Base-by-base conservation (phyloP, 1,140 invertebrate genomes). In the Penaeus indicus region DNA sequence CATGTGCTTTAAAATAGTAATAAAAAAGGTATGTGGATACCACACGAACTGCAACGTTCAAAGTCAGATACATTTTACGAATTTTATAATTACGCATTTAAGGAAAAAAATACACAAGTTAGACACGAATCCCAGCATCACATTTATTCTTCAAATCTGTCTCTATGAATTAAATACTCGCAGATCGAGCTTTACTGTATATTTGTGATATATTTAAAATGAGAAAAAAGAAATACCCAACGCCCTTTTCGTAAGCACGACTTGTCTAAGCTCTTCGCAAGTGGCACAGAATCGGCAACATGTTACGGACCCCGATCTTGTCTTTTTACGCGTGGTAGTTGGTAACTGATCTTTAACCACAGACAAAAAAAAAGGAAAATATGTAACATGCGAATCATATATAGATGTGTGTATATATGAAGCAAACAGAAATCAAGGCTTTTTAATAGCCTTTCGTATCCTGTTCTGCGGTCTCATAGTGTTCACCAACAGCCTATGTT, bases 181-280 rank as follows among this genome's bases (percentile, higher is more conserved):
- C 78, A 80, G 61, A 77, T 22, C 69, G 85, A 72, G 64, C 80
- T 86, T 86, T 78, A 79, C 62, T 54, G 42, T 80, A 61, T 38
- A 78, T 88, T 82, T 64, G 62, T 82, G 47, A 88, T 88, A 47
- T 82, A 82, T 88, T 60, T 81, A 22, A 60, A 67, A 21, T 42
- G 13, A 21, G n/a, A 77, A 21, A 85, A 27, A 75, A 16, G 1
- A 16, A 75, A 13, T 16, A 38, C 13, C 16, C 69, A 16, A 16
- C 18, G 25, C 69, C 69, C 25, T 75, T 18, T 27, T 75, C 69
- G 38, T 38, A 75, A 75, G 25, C 11, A 13, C 18, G 25, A 75
- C 69, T 54, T 27, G 69, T 27, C 25, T 75, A 11, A 11, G 13
- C 69, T 75, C 11, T 38, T 38, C 38, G 13, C 69, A 75, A 27